These are phyloP conservation scores for Numida meleagris DNA, from an alignment of 2,113 vertebrate genomes.

Conservation along the genomic window DNA sequence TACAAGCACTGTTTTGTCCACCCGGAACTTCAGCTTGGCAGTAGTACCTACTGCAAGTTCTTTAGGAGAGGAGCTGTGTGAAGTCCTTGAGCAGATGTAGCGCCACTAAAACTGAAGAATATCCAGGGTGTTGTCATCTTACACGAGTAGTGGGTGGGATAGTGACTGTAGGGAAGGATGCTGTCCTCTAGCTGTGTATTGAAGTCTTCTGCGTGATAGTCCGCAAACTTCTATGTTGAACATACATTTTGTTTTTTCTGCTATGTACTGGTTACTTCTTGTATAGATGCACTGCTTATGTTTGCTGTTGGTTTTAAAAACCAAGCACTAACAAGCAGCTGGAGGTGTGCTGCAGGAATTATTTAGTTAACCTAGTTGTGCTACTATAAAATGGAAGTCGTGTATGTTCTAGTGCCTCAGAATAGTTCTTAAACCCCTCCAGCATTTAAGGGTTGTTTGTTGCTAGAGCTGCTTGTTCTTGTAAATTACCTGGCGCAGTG, in stretches of 20 bases:
- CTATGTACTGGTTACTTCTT: neutral
- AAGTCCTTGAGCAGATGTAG: neutral
- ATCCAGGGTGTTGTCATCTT: neutral
- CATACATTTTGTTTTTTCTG: rapidly evolving
- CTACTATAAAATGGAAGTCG: neutral
- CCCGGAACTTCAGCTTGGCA: neutral
- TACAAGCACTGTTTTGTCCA: rapidly evolving
- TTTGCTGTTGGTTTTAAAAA: neutral
- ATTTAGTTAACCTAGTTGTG: neutral
- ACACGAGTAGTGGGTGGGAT: neutral
- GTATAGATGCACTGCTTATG: neutral
- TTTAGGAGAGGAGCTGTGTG: neutral
- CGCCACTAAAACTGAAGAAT: neutral
- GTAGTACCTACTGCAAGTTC: neutral
- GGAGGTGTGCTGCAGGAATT: neutral
- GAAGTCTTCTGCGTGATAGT: neutral
- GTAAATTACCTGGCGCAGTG: neutral
- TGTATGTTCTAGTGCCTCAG: neutral
- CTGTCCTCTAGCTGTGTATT: neutral
- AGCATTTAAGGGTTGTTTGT: neutral
- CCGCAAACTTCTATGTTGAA: neutral
- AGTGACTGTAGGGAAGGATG: neutral
- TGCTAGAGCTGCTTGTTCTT: constrained; percentile 6
- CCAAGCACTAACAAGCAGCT: neutral
- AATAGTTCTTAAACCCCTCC: neutral